Base-by-base conservation (phyloP, 2,888 invertebrate genomes). In the Coenonympha arcania region DNA sequence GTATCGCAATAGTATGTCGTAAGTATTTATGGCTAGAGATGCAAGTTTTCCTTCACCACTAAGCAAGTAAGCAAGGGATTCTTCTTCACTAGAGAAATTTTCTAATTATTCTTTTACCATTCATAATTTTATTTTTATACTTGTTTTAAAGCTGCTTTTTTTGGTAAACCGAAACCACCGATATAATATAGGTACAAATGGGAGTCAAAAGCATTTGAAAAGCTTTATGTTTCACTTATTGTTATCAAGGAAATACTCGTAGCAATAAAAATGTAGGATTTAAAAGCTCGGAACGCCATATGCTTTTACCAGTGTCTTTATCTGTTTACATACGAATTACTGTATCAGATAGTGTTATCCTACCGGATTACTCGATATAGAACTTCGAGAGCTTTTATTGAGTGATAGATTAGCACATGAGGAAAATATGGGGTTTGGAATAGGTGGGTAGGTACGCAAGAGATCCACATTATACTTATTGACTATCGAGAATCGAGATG, bases 291-390 rank as follows among this genome's bases (percentile, higher is more conserved):
- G 33, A 44, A 39, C 47, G 42, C 51, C 51, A 47, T 47, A 51
- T 51, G 51, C 51, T 51, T 47, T 51, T 47, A 47, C 36, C 18
- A 3, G 42, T 47, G 22, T 34, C 4, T 24, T 44, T 51, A 51
- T 51, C 51, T 51, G 47, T 51, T 47, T 42, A 51, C 51, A 51
- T 19, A 47, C 37, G 51, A 47, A 51, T 51, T 51, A 51, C 30
- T 39, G 37, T 47, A 52, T 48, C 52, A 39, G 51, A 48, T 52
- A 44, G 33, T 22, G 50, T 36, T 45, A 50, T 50, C 45, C 28
- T 28, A 28, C 44, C 19, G 39, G 45, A 41, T 45, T 44, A 44
- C 44, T 44, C 44, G 33, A 44, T 44, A 44, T 40, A 31, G 2
- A 34, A 16, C 34, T 46, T n/a, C 40, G 16, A 50, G 45, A 28